Evolutionary conservation across 1,140 invertebrate genomes (phyloP), one percentile per base, ranked within the genome.

Genomic region (Nautilus pompilius): DNA sequence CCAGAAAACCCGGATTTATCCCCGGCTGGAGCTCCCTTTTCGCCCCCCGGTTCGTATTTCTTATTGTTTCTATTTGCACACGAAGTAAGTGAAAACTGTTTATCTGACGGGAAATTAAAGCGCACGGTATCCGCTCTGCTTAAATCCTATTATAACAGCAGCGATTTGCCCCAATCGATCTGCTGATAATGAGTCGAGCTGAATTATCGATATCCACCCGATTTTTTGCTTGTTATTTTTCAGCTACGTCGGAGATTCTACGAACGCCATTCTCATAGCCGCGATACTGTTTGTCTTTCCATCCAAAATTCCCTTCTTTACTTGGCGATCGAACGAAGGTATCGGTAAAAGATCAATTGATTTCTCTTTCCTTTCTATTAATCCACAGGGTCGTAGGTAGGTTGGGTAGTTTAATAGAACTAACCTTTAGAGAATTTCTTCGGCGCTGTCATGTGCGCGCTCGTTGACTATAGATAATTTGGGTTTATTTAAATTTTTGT

Each of bases 1-100:
- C 95, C 78, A 87, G 93, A 48, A 88, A 90, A 54, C 93, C 94
- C 0, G 90, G 90, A 62, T 92, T 93, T 74, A 88, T 93, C 68
- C 80, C 82, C 0, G 93, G 93, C 20, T 95, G 93, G 87, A 78
- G 74, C 2, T 65, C 66, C 32, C 64, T 82, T 15, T 83, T 87
- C 56, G 57, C 58, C 51, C 58, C 60, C 54, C 63, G 64, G 73
- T 76, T 69, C 62, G 63, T 22, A 48, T 3, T 46, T 17, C 22
- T 55, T 26, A 4, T 10, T 58, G 28, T 29, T 45, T 45, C 5
- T 10, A 10, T 41, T n/a, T 30, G 13, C 17, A 15, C 4, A 46
- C 15, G 22, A 29, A n/a, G n/a, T 58, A 26, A 20, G n/a, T 63
- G 34, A 22, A 24, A 45, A 55, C 55, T 30, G 30, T 32, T 55